phyloP scores from a whole-genome alignment of 2,113 vertebrate genomes.

The Apaloderma vittatum region DNA sequence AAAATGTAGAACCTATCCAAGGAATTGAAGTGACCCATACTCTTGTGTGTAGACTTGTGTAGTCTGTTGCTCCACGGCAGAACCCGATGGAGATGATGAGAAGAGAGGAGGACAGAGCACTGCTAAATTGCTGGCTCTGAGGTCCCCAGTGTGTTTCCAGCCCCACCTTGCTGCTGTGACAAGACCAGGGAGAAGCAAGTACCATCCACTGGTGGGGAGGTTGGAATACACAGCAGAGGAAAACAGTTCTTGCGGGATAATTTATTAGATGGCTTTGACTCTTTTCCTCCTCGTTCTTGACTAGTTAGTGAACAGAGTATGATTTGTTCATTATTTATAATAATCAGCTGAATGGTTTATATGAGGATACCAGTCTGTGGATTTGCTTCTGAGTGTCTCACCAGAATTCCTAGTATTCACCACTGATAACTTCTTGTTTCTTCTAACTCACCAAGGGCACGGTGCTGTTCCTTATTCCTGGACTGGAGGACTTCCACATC shows the following conservation, averaged over 20 bases:
- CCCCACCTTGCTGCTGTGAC: rapidly evolving
- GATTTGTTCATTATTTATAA: background rate
- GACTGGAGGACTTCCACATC: background rate
- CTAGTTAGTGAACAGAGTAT: background rate
- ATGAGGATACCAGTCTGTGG: background rate
- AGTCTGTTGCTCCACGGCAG: background rate
- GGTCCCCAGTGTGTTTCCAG: background rate
- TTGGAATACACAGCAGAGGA: background rate
- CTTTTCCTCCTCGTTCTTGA: background rate
- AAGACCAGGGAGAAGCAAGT: background rate
- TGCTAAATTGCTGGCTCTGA: background rate
- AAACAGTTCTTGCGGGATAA: background rate
- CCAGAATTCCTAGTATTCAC: background rate
- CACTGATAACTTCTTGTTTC: background rate
- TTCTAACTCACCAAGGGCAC: background rate
- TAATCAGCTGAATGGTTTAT: background rate
- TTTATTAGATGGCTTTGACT: background rate
- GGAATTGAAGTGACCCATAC: background rate
- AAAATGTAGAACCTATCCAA: background rate
- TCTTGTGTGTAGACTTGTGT: rapidly evolving
- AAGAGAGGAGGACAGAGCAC: background rate
- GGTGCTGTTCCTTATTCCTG: background rate
- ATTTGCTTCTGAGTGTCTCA: background rate
- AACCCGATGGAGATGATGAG: rapidly evolving
- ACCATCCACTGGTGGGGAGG: background rate